Evolutionary conservation across 2,113 vertebrate genomes (phyloP), one percentile per base, ranked within the genome.

Genomic region (Eidolon helvum): DNA sequence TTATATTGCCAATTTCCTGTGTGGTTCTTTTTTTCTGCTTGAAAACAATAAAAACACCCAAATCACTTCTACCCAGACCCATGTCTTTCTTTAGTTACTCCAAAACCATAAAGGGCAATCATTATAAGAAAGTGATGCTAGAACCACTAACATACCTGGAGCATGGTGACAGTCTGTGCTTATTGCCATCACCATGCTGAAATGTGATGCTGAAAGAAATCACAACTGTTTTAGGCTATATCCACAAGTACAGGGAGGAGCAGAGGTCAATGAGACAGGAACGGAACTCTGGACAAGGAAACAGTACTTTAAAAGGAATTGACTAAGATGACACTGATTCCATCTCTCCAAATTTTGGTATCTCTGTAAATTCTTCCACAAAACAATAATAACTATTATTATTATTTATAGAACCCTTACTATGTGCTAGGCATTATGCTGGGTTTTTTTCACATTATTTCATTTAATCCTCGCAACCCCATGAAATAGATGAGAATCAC

Each of bases 21-120:
- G 18, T 74, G 30, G 22, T 50, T 94, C 35, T 69, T 77, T 75
- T 75, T 65, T 83, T 33, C 40, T 95, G 12, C 66, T 61, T 72
- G 53, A 91, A 94, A 94, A 86, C n/a, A 91, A n/a, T 40, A 83
- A 85, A 95, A 93, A 74, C 40, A 55, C 15, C 83, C 43, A 53
- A 48, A 18, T 71, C 33, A 45, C n/a, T 87, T 86, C 40, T 71
- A 35, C 1, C 22, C 66, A 82, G 40, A 30, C n/a, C 10, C 93
- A 18, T 28, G 5, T 84, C n/a, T 78, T 87, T 94, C 83, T 78
- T 74, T 38, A 50, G 24, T 69, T 59, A 63, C 22, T 78, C n/a
- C 8, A 59, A 75, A 30, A 92, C 10, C 40, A 38, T 30, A 33
- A 35, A 40, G 5, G 22, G 22, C 16, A 87, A 48, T n/a, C 9